Percentiles rank a stretch among this genome's conserved stretches.
Evolutionary conservation across 2,888 invertebrate genomes (phyloP).

Genomic region (Apeira syringaria): DNA sequence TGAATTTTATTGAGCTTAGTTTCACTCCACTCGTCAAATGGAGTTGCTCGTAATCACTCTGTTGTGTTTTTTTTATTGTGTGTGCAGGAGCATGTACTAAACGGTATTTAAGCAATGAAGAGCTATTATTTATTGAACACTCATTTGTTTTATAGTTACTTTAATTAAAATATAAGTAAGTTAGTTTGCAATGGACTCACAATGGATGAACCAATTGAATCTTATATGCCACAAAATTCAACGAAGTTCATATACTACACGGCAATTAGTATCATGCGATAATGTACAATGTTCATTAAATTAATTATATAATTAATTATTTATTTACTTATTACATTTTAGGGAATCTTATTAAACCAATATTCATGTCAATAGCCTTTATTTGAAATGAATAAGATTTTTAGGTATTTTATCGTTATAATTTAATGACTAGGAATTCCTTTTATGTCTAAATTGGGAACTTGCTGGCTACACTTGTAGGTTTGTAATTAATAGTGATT

Average conservation of each 20-base stretch:
- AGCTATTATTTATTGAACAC: constrained; percentile 13
- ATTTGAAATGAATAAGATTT: constrained; percentile 34
- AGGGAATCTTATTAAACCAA: constrained; percentile 32
- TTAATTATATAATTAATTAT: too few relatives aligned
- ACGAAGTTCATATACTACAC: too few relatives aligned
- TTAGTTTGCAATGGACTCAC: too few relatives aligned
- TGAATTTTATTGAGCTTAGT: constrained; percentile 23
- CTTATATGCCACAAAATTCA: too few relatives aligned
- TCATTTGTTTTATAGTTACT: constrained; percentile 12
- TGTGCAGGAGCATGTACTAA: constrained; percentile 6
- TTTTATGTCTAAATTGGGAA: constrained; percentile 39
- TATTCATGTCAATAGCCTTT: constrained; percentile 27
- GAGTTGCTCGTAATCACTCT: constrained; percentile 8
- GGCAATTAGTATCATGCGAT: too few relatives aligned
- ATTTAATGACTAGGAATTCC: constrained; percentile 41
- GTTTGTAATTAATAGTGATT: constrained; percentile 28
- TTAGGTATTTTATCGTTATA: too few relatives aligned
- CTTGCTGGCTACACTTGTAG: constrained; percentile 37
- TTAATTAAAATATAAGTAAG: too few relatives aligned
- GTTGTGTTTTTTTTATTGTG: constrained; percentile 3
- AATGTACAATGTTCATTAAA: too few relatives aligned
- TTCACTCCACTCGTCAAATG: constrained; percentile 15
- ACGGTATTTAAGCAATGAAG: background rate
- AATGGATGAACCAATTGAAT: too few relatives aligned
- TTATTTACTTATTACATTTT: too few relatives aligned